Percentiles rank a stretch among this genome's conserved stretches.
Conservation (phyloP, 1,140 invertebrate genomes). For the Bombus picipes region DNA sequence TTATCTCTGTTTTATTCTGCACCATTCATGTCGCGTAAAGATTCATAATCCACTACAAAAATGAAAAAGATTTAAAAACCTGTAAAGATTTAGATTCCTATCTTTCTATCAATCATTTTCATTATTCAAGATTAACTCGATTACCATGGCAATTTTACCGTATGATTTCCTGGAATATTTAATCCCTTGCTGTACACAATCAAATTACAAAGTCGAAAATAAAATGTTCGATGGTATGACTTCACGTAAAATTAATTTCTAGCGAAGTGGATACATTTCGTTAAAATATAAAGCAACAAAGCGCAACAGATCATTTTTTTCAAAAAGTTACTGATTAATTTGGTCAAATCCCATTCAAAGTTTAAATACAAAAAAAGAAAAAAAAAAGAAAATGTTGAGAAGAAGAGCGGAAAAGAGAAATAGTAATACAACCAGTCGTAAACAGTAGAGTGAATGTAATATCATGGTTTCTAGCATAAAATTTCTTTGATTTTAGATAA, state of each 20-base stretch:
- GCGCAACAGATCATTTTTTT: background rate
- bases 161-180: background rate
- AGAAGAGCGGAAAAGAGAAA: background rate
- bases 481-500: conserved; percentile 4
- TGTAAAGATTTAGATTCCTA: no score
- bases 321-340: background rate
- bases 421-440: background rate
- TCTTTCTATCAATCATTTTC: background rate
- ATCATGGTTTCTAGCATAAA: background rate
- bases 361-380: background rate
- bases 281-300: no score
- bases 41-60: background rate
- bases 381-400: background rate
- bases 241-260: background rate
- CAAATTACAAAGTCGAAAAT: background rate
- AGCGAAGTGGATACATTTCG: background rate
- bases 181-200: background rate
- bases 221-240: background rate
- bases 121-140: background rate
- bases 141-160: background rate
- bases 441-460: background rate
- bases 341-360: background rate
- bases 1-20: conserved; percentile 1
- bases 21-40: no score
- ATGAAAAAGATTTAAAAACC: background rate